Base-by-base conservation (phyloP, 2,888 invertebrate genomes). In the Diarsia dahlii region DNA sequence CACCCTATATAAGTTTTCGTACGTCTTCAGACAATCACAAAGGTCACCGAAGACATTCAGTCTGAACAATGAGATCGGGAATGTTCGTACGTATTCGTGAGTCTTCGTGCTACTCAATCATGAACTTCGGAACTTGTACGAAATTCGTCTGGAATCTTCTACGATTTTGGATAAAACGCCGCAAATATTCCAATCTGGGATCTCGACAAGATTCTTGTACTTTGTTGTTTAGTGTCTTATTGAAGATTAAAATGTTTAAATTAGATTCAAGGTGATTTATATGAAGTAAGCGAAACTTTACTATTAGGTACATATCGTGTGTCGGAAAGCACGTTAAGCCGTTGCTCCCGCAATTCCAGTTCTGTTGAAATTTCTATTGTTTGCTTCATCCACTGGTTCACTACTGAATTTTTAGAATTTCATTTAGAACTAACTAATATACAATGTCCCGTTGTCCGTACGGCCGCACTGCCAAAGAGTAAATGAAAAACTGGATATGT, bases 61-160 rank as follows among this genome's bases (percentile, higher is more conserved):
- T 54, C 46, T 13, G 45, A 71, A 71, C 64, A 83, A 83, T 62
- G 63, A 48, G 23, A 71, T 75, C 68, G 75, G 65, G 62, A 75
- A 80, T 82, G 69, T 81, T 74, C 71, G 71, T 74, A 54, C 64
- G 54, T 70, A 71, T 74, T 74, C 74, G 67, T 28, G 45, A 56
- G 50, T 70, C 71, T 74, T 74, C 74, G 67, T 28, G 45, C 15
- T 18, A 45, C 23, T 67, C 67, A 71, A 74, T 80, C 58, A 68
- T 79, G 46, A 18, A 68, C 34, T 34, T 80, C 68, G 63, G 54
- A 6, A 74, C 45, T n/a, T 67, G 34, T 46, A 1, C 54, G 58
- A 74, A 71, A 34, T 73, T 52, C 68, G 46, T 52, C 74, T n/a
- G 74, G 70, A 60, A 74, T 64, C 28, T 34, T 58, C 67, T n/a